Evolutionary conservation across 1,140 invertebrate genomes (phyloP).

Genomic region (Drosophila tani): DNA sequence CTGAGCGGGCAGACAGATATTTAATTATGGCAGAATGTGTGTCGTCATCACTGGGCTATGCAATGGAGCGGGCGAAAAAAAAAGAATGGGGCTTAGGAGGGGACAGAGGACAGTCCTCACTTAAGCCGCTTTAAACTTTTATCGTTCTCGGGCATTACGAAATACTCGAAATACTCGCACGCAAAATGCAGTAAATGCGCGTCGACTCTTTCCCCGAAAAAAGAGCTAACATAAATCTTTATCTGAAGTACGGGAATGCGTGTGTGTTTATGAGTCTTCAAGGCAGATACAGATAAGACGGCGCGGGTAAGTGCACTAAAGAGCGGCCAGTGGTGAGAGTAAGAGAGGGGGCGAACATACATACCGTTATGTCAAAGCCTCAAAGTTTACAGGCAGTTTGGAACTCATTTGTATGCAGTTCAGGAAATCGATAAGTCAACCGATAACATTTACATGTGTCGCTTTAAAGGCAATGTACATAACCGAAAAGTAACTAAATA

Average conservation of each 20-base stretch:
- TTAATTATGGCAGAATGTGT: conserved; percentile 69
- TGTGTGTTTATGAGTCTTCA: conserved; percentile 54
- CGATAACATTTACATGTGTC: conserved; percentile 24
- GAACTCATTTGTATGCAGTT: conserved; percentile 47
- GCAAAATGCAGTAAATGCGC: conserved; percentile 22
- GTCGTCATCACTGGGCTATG: conserved; percentile 65
- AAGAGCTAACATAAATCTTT: conserved; percentile 72
- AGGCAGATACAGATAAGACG: conserved; percentile 47
- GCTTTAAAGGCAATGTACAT: background rate
- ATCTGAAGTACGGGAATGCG: conserved; percentile 61
- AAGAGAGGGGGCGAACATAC: conserved; percentile 17
- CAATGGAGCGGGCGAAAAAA: conserved; percentile 3
- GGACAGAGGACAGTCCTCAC: conserved; percentile 17
- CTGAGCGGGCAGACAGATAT: conserved; percentile 51
- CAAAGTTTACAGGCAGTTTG: conserved; percentile 22
- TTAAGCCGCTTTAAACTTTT: conserved; percentile 65
- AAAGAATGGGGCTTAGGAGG: background rate
- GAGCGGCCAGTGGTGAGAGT: conserved; percentile 2
- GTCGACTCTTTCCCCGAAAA: conserved; percentile 32
- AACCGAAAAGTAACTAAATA: too few species aligned
- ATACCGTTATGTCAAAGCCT: conserved; percentile 46
- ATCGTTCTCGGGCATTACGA: conserved; percentile 59
- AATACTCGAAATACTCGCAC: conserved; percentile 38
- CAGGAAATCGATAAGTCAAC: conserved; percentile 47
- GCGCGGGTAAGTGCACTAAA: conserved; percentile 27